Evolutionary conservation across 2,113 vertebrate species (phyloP).

Genomic region (Rhinogobius similis): DNA sequence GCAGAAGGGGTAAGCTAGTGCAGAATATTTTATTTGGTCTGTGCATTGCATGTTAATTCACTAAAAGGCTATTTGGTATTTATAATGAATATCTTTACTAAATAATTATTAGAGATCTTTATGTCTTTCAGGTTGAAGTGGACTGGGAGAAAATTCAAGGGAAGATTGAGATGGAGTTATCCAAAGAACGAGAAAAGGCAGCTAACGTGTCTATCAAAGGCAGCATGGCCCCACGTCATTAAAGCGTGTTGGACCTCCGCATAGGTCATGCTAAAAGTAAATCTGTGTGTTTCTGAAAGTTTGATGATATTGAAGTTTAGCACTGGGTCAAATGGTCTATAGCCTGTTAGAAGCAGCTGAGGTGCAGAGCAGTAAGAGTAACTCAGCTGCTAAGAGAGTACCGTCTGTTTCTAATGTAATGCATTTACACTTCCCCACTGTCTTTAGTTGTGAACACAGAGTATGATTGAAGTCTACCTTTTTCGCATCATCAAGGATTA

Average conservation of each 20-base stretch:
- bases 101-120: slow-evolving; percentile 25
- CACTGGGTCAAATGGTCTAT: not conserved
- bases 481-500: not conserved
- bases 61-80: not conserved
- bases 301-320: slow-evolving; percentile 16
- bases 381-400: not conserved
- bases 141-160: slow-evolving; percentile 96
- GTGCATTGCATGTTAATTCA: slow-evolving; percentile 19
- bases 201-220: slow-evolving; percentile 71
- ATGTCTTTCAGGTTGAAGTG: slow-evolving; percentile 86
- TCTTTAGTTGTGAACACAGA: not conserved
- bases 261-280: not conserved
- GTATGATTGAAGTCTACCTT: not conserved
- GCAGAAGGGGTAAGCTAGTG: slow-evolving; percentile 85
- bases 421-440: not conserved
- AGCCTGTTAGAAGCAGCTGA: not conserved
- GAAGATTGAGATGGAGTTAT: slow-evolving; percentile 93
- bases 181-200: slow-evolving; percentile 85
- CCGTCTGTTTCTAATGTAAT: not conserved
- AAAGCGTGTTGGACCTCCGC: slow-evolving; percentile 23
- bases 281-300: slow-evolving; percentile 22
- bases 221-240: slow-evolving; percentile 64
- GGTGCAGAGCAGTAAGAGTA: not conserved
- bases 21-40: slow-evolving; percentile 1
- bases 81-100: not conserved